Evolutionary conservation across 1,140 invertebrate genomes (phyloP), one percentile per base, ranked within the genome.

Genomic region (Drosophila miranda): DNA sequence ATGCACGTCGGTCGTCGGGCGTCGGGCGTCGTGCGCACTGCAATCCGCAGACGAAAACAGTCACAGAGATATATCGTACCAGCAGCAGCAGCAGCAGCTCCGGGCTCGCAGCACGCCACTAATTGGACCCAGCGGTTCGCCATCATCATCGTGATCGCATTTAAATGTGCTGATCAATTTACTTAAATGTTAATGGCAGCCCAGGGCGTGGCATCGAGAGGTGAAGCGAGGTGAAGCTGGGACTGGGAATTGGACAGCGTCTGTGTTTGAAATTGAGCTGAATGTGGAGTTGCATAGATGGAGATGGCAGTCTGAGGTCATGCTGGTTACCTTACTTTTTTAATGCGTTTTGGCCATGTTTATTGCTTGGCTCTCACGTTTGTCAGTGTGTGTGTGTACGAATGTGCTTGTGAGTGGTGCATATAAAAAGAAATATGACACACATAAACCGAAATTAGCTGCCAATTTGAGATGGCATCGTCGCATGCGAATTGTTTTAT

Each of bases 81-180:
- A 69, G 53, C 67, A 69, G 63, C 64, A 52, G 51, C 69, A 56
- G 51, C 73, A 64, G 23, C 42, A 57, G 48, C 62, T 62, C 55
- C 30, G 53, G 71, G 48, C 76, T 52, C 76, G 64, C 80, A 76
- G 77, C 81, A 72, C 61, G 77, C 74, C 81, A 86, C 81, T 84
- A 84, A 84, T 84, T 84, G 81, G 81, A 78, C 81, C 82, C 81
- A 74, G 60, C 60, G 82, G 81, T 77, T 61, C 52, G 60, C 58
- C 70, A 66, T 78, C 55, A 69, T 58, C 70, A 58, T 82, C 78
- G 74, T 86, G 81, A 86, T 86, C 81, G 81, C 81, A 86, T 86
- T 86, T 86, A 86, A 86, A 86, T 86, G 81, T 82, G 82, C 81
- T 82, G 81, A 86, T 86, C 81, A 86, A 86, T 86, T 84, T 84